Conservation (phyloP, 1,140 invertebrate genomes). For the Sminthurinus signatus region DNA sequence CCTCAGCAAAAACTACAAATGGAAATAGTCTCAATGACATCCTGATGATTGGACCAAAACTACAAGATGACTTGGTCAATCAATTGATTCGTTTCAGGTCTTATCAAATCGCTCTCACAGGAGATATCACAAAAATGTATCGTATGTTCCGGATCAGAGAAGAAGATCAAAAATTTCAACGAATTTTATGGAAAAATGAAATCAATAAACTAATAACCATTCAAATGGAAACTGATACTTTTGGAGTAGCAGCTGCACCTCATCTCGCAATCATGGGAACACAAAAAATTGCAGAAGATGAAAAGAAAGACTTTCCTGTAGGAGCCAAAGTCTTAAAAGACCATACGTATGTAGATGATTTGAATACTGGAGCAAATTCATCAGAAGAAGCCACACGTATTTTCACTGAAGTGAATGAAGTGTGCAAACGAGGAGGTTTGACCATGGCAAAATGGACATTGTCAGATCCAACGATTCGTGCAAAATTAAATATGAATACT, state of each 20-base stretch:
- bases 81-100: slow-evolving; percentile 40
- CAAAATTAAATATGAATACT: background rate
- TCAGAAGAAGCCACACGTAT: slow-evolving; percentile 42
- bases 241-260: no score
- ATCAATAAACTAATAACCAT: slow-evolving; percentile 38
- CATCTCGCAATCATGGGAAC: slow-evolving; percentile 25
- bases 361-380: slow-evolving; percentile 43
- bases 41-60: slow-evolving; percentile 42
- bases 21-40: slow-evolving; percentile 46
- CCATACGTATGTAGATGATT: slow-evolving; percentile 46
- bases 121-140: slow-evolving; percentile 48
- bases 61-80: slow-evolving; percentile 35
- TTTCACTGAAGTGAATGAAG: background rate
- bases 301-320: slow-evolving; percentile 13
- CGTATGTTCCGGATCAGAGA: slow-evolving; percentile 44
- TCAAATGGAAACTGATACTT: no score
- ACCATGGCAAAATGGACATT: background rate
- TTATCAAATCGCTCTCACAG: slow-evolving; percentile 41
- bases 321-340: slow-evolving; percentile 12
- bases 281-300: slow-evolving; percentile 15
- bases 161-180: slow-evolving; percentile 44
- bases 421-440: background rate
- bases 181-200: slow-evolving; percentile 46
- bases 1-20: slow-evolving; percentile 42
- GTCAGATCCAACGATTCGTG: background rate